Evolutionary conservation across 2,797 vertebrate genomes (phyloP).

Genomic region (Adrianichthys oophorus): DNA sequence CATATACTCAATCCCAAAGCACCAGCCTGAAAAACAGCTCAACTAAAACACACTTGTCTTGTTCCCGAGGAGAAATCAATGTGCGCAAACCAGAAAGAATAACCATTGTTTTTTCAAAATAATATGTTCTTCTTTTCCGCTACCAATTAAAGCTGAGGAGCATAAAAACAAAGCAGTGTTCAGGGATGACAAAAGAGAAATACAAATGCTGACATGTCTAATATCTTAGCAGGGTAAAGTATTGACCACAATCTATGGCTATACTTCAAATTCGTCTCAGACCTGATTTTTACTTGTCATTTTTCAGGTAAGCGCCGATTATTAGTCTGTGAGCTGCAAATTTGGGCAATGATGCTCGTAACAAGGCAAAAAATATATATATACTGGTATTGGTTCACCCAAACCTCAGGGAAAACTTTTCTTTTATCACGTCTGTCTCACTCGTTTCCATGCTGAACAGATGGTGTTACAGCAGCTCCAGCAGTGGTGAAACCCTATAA

Average conservation of each 20-base stretch:
- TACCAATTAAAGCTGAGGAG: slow-evolving; percentile 15
- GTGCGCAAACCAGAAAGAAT: slow-evolving; percentile 51
- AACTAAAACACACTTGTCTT: slow-evolving; percentile 56
- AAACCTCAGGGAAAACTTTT: slow-evolving; percentile 40
- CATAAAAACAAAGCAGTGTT: slow-evolving; percentile 25
- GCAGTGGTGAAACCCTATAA: slow-evolving; percentile 50
- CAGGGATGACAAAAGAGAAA: slow-evolving; percentile 40
- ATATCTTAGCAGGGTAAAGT: slow-evolving; percentile 16
- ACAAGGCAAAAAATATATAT: slow-evolving; percentile 55
- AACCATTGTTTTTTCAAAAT: slow-evolving; percentile 30
- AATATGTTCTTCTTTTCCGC: slow-evolving; percentile 10
- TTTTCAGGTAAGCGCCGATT: slow-evolving; percentile 45
- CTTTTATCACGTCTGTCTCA: not conserved
- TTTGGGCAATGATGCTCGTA: slow-evolving; percentile 64
- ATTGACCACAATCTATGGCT: slow-evolving; percentile 21
- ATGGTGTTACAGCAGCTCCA: slow-evolving; percentile 36
- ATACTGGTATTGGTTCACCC: slow-evolving; percentile 51
- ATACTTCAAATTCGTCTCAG: slow-evolving; percentile 25
- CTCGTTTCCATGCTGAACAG: slow-evolving; percentile 32
- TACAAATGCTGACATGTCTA: slow-evolving; percentile 32
- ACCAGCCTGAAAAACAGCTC: slow-evolving; percentile 58
- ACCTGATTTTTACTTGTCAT: slow-evolving; percentile 31
- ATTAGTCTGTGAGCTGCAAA: slow-evolving; percentile 54
- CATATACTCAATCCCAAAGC: slow-evolving; percentile 35
- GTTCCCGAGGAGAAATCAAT: slow-evolving; percentile 53